These are phyloP conservation scores for Meloe dianella DNA, from an alignment of 2,888 invertebrate species.

Conservation along the genomic window DNA sequence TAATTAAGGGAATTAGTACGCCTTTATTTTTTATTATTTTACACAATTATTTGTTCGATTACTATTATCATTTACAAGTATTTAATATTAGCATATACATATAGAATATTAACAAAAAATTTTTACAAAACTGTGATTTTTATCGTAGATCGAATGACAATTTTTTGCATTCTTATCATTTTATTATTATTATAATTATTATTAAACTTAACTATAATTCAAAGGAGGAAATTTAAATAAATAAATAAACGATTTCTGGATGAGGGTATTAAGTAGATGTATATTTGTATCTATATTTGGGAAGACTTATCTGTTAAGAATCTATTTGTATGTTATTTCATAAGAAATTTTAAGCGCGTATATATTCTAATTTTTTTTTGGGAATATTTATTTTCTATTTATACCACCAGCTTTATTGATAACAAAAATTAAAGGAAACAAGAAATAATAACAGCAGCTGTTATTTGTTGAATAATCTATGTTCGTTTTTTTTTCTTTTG, in stretches of 20 bases:
- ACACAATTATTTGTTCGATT: conserved; percentile 22
- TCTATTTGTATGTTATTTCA: background rate
- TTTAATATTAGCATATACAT: conserved; percentile 9
- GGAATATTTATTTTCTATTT: conserved; percentile 30
- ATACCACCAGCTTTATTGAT: conserved; percentile 11
- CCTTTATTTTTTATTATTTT: background rate
- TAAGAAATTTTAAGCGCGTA: conserved; percentile 12
- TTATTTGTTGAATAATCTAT: background rate
- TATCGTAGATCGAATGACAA: conserved; percentile 30
- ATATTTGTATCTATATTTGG: conserved; percentile 19
- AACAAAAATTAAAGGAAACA: background rate
- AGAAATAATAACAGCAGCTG: background rate
- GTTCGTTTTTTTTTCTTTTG: conserved; percentile 10
- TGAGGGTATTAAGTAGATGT: conserved; percentile 37
- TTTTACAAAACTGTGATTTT: conserved; percentile 38
- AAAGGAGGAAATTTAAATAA: background rate
- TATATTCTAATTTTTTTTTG: conserved; percentile 13
- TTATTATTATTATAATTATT: conserved; percentile 1
- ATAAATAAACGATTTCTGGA: conserved; percentile 30
- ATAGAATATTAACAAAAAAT: conserved; percentile 10
- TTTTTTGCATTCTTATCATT: conserved; percentile 13
- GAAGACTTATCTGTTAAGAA: conserved; percentile 20
- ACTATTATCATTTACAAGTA: conserved; percentile 14
- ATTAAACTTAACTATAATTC: background rate
- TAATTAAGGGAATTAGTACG: background rate